Base-by-base conservation (phyloP, 2,888 invertebrate genomes). In the Eucera pruinosa region DNA sequence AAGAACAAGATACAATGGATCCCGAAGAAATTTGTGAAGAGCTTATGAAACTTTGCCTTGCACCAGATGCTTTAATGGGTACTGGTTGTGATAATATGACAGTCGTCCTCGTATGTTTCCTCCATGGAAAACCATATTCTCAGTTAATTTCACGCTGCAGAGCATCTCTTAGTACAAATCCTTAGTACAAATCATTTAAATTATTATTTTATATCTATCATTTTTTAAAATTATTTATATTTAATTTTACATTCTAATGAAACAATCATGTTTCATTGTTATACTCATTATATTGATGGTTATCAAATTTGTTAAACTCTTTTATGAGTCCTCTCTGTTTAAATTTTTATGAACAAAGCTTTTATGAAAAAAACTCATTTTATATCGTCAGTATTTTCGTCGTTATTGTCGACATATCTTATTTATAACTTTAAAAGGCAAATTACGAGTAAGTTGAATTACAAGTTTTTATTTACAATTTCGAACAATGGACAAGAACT, bases 81-180 rank as follows among this genome's bases (percentile, higher is more conserved):
- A 95, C 99, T 50, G 99, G 99, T 84, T 98, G 99, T 93, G 99
- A 99, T 93, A 99, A 99, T 93, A 99, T 99, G 99, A 99, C 99
- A 25, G 98, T 98, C 3, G 95, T 98, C 41, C 93, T 99, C 45
- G 95, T 98, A 68, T 97, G 97, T 90, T 95, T 98, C 78, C 92
- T 96, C 43, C 95, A 95, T 67, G 94, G 94, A 18, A 93, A 93
- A 82, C 91, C 93, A 5, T 94, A 94, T 78, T 91, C 92, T 23
- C 90, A 93, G 54, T 89, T 93, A 36, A 85, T 91, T 47, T 84
- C 88, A 30, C 91, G 91, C 69, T 87, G 84, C 70, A 86, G 86
- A 72, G 79, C 82, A 50, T 47, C 73, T 6, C 39, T 69, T 36
- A 60, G 67, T 68, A 78, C 69, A 78, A 74, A 83, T 68, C n/a